These are phyloP conservation scores for Eudasyphora cyanicolor DNA, from an alignment of 2,888 invertebrate species.

Conservation along the genomic window DNA sequence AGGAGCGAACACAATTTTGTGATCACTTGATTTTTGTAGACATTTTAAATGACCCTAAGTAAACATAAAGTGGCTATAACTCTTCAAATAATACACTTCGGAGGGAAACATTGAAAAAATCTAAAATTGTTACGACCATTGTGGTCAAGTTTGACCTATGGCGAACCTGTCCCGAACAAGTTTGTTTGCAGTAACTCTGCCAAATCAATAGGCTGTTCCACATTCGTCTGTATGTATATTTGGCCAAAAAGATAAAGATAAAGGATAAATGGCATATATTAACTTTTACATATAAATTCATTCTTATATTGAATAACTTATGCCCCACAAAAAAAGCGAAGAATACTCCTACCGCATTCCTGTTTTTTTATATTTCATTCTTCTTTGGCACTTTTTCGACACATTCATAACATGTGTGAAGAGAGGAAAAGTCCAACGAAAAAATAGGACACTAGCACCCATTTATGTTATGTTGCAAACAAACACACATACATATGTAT, in stretches of 20 bases:
- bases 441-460: slow-evolving; percentile 2
- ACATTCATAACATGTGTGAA: background rate
- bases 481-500: background rate
- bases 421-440: background rate
- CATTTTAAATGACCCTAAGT: no score
- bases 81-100: no score
- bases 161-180: no score
- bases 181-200: no score
- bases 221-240: background rate
- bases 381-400: slow-evolving; percentile 1
- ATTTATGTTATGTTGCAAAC: background rate
- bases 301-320: slow-evolving; percentile 55
- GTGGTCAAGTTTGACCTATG: no score
- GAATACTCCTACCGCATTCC: slow-evolving; percentile 27
- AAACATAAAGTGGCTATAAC: no score
- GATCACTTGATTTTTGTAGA: no score
- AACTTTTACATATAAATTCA: slow-evolving; percentile 39
- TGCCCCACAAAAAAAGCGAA: slow-evolving; percentile 3
- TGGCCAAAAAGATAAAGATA: background rate
- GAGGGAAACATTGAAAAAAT: no score
- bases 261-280: slow-evolving; percentile 39
- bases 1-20: no score
- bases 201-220: no score
- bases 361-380: background rate
- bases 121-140: no score